These are phyloP conservation scores for Auanema sp. DNA, from an alignment of 2,888 invertebrate species.

Conservation along the genomic window DNA sequence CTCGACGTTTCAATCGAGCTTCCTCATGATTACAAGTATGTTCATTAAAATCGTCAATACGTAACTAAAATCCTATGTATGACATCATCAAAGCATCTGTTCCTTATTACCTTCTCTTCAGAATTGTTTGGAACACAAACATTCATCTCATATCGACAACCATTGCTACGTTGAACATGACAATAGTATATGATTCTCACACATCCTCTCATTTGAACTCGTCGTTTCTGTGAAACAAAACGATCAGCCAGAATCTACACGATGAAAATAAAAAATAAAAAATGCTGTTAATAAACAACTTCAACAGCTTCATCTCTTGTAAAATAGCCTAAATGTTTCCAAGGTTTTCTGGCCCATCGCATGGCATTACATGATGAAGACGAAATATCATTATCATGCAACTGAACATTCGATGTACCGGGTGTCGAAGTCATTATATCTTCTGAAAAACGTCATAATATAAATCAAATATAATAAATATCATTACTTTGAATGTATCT, in stretches of 20 bases:
- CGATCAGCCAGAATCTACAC: constrained; percentile 13
- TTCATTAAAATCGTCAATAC: constrained; percentile 7
- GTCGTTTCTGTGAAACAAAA: constrained; percentile 20
- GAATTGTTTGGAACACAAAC: constrained; percentile 13
- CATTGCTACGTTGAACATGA: constrained; percentile 15
- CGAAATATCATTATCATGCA: too few relatives aligned
- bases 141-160: constrained; percentile 21
- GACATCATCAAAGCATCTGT: neutral
- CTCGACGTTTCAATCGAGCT: constrained; percentile 1
- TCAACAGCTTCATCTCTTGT: constrained; percentile 14
- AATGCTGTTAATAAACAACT: too few relatives aligned
- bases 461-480: too few relatives aligned
- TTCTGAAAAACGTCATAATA: too few relatives aligned
- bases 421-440: too few relatives aligned
- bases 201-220: constrained; percentile 18
- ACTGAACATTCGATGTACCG: too few relatives aligned
- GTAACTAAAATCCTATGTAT: constrained; percentile 6
- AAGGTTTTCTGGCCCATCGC: constrained; percentile 18
- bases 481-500: too few relatives aligned
- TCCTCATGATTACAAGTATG: constrained; percentile 11
- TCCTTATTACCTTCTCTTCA: constrained; percentile 12
- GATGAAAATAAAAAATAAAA: constrained; percentile 4
- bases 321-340: constrained; percentile 14
- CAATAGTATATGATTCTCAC: constrained; percentile 21
- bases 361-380: neutral